These are phyloP conservation scores for Dreissena rostriformis DNA, from an alignment of 1,140 invertebrate genomes.

Conservation along the genomic window DNA sequence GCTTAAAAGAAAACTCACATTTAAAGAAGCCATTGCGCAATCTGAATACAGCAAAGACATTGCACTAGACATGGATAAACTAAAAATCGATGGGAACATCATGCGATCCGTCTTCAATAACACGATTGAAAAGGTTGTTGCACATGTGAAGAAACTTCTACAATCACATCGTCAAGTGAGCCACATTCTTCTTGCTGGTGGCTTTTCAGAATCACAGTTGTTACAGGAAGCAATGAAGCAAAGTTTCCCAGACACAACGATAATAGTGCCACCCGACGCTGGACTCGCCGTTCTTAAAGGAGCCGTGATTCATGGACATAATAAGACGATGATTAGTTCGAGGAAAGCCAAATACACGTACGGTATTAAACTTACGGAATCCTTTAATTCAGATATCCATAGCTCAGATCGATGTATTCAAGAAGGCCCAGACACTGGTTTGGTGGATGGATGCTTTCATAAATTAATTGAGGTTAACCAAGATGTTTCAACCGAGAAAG, in stretches of 20 bases:
- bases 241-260: not conserved
- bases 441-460: not conserved
- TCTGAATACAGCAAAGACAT: not conserved
- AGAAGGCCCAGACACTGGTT: not conserved
- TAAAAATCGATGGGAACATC: not conserved
- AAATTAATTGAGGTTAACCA: not conserved
- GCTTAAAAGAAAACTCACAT: not conserved
- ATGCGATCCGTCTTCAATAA: not conserved
- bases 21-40: not conserved
- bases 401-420: not conserved
- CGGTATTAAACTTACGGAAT: not conserved
- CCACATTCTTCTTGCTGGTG: not conserved
- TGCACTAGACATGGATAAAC: not conserved
- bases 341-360: not conserved
- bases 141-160: not conserved
- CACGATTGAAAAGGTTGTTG: not conserved
- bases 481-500: not conserved
- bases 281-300: not conserved
- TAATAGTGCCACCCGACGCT: not conserved
- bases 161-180: not conserved
- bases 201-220: conserved; percentile 11
- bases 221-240: not conserved
- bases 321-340: not conserved
- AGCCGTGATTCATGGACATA: conserved; percentile 12
- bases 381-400: no score